phyloP scores from a whole-genome alignment of 1,140 invertebrate species.

The Drosophila persimilis region DNA sequence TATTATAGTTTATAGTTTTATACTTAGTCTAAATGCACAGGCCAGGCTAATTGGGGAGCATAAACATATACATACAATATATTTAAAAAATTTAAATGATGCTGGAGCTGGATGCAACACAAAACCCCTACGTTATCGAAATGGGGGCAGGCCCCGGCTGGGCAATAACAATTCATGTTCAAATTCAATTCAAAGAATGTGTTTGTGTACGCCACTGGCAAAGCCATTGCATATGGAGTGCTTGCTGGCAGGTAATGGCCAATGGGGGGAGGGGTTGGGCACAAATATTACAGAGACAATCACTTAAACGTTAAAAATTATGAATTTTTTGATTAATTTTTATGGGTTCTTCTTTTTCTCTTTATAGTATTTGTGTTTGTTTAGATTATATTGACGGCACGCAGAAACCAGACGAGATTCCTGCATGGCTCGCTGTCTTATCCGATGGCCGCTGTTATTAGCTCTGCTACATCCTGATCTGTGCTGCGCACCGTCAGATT shows the following conservation, averaged over 20 bases:
- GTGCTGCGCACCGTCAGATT: constrained; percentile 87
- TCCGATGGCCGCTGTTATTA: constrained; percentile 93
- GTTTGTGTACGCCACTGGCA: too few species aligned
- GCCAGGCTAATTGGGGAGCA: constrained; percentile 39
- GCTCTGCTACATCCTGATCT: constrained; percentile 89
- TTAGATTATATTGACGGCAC: constrained; percentile 64
- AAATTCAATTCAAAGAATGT: constrained; percentile 11
- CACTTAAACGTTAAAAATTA: constrained; percentile 61
- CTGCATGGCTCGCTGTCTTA: constrained; percentile 84
- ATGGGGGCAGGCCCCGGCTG: background rate
- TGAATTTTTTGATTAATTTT: constrained; percentile 57
- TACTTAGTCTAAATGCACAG: constrained; percentile 63
- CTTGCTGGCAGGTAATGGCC: background rate
- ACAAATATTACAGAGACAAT: constrained; percentile 29
- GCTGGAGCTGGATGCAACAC: constrained; percentile 8
- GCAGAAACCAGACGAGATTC: constrained; percentile 58
- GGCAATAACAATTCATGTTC: constrained; percentile 40
- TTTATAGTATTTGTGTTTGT: constrained; percentile 14
- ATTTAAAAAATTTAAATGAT: constrained; percentile 7
- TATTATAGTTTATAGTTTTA: constrained; percentile 33
- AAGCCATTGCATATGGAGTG: too few species aligned
- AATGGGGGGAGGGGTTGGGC: constrained; percentile 19
- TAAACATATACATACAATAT: constrained; percentile 43
- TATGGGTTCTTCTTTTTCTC: constrained; percentile 24
- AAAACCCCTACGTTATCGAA: constrained; percentile 20